Evolutionary conservation across 2,888 invertebrate species (phyloP).

Genomic region (Ophion costatus): DNA sequence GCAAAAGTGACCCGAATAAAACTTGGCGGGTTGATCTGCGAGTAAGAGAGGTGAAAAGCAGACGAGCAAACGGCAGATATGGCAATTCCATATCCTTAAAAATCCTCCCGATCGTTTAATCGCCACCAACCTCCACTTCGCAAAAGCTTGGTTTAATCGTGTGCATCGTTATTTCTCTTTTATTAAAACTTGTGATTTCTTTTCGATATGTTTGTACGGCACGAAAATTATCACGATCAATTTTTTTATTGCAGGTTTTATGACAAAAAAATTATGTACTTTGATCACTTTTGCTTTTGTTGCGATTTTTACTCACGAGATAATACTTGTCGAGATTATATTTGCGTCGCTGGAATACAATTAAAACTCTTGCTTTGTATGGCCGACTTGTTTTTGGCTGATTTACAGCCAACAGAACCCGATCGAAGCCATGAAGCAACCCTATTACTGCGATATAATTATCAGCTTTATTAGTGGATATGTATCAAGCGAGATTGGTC

Average conservation of each 20-base stretch:
- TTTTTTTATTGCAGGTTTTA: neutral
- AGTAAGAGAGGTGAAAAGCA: slow-evolving; percentile 54
- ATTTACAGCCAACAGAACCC: too few relatives aligned
- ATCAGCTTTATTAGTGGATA: too few relatives aligned
- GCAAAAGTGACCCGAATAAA: slow-evolving; percentile 68
- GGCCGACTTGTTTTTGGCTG: too few relatives aligned
- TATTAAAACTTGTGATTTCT: neutral
- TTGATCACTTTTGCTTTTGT: too few relatives aligned
- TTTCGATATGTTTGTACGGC: neutral
- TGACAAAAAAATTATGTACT: too few relatives aligned
- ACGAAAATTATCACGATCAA: neutral
- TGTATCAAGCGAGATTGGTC: too few relatives aligned
- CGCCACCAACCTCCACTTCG: neutral
- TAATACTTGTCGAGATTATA: too few relatives aligned
- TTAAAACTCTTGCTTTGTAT: too few relatives aligned
- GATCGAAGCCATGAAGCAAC: too few relatives aligned
- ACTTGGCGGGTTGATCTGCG: slow-evolving; percentile 58
- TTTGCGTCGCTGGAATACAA: too few relatives aligned
- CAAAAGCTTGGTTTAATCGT: neutral
- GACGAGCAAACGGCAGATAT: slow-evolving; percentile 38
- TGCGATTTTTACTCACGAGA: too few relatives aligned
- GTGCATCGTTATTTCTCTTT: neutral
- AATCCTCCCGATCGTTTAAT: slow-evolving; percentile 23
- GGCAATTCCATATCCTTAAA: slow-evolving; percentile 51
- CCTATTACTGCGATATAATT: too few relatives aligned